These are phyloP conservation scores for Drosophila repletoides DNA, from an alignment of 1,140 invertebrate species.

Conservation along the genomic window DNA sequence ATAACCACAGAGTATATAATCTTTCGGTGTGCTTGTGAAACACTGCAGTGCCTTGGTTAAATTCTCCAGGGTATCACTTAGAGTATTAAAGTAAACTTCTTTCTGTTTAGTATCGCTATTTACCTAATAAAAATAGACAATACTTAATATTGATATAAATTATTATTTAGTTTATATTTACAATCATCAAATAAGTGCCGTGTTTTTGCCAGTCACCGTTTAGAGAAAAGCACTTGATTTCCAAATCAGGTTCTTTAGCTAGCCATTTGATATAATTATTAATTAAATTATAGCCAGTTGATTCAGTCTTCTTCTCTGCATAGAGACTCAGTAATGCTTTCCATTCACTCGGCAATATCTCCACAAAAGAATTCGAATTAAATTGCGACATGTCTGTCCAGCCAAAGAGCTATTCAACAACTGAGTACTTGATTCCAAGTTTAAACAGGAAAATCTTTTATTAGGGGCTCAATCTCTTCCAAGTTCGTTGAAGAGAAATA, in stretches of 20 bases:
- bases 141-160: background rate
- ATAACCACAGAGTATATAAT: background rate
- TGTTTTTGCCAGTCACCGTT: constrained; percentile 55
- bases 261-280: constrained; percentile 58
- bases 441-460: no score
- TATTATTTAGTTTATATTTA: constrained; percentile 6
- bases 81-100: background rate
- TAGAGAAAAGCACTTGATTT: constrained; percentile 46
- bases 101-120: background rate
- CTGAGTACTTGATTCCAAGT: no score
- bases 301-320: constrained; percentile 7
- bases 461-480: no score
- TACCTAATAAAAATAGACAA: no score
- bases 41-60: constrained; percentile 3
- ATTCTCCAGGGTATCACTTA: background rate
- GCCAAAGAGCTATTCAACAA: background rate
- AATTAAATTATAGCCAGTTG: constrained; percentile 41
- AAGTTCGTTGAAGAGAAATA: no score
- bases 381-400: constrained; percentile 16
- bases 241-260: constrained; percentile 20
- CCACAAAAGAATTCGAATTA: constrained; percentile 39
- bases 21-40: background rate
- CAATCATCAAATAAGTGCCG: constrained; percentile 45
- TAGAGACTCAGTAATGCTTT: constrained; percentile 48
- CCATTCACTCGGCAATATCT: constrained; percentile 58